These are phyloP conservation scores for Artemisiospiza belli DNA, from an alignment of 2,113 vertebrate species.

Conservation along the genomic window DNA sequence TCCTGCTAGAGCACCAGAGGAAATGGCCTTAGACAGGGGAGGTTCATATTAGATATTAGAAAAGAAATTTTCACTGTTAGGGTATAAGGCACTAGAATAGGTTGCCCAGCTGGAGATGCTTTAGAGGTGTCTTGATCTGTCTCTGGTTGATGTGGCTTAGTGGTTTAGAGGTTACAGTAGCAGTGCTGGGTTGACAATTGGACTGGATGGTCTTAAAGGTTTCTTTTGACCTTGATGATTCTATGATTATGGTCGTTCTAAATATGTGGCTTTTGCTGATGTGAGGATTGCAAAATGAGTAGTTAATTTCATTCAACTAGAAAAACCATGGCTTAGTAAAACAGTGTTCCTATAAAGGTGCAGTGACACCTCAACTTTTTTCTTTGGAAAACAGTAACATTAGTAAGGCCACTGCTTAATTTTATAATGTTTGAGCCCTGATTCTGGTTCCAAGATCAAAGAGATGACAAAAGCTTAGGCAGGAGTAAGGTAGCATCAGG, in stretches of 20 bases:
- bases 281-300: background rate
- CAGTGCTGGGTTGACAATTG: background rate
- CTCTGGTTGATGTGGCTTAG: background rate
- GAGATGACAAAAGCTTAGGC: background rate
- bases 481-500: background rate
- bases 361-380: background rate
- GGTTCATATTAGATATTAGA: background rate
- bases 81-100: background rate
- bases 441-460: background rate
- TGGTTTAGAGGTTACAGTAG: background rate
- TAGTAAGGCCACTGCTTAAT: background rate
- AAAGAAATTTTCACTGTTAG: background rate
- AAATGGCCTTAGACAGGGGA: background rate
- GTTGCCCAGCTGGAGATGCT: background rate
- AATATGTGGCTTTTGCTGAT: background rate
- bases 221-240: background rate
- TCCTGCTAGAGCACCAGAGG: background rate
- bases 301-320: background rate
- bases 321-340: background rate
- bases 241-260: background rate
- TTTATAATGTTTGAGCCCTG: background rate
- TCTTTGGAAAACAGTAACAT: background rate
- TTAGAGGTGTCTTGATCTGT: background rate
- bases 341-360: background rate
- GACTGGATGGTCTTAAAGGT: background rate